Evolutionary conservation across 2,113 vertebrate genomes (phyloP), one percentile per base, ranked within the genome.

Genomic region (Chaetorhynchus papuensis): DNA sequence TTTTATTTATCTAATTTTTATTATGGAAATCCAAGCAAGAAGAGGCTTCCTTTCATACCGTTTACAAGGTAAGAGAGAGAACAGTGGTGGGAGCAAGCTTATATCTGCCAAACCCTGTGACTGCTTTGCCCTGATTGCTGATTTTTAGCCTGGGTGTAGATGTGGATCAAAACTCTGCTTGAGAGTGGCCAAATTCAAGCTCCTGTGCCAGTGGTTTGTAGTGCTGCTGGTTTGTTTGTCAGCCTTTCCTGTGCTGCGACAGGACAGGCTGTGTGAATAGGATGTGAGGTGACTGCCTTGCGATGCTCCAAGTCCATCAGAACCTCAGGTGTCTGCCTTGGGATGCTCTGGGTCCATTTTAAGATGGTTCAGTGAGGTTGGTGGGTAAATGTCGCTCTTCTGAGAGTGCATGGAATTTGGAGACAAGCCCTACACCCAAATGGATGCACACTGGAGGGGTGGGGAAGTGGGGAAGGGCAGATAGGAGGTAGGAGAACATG

Each of bases 401-500:
- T 41, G n/a, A 44, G 28, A 56, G 31, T 2, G 35, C 21, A 0
- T 21, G 54, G 15, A 22, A 8, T 13, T 9, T 30, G 86, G 49
- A 72, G 16, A 23, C 21, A 44, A 80, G 7, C 49, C 49, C 31
- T 44, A 28, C 42, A 26, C 16, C 15, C 44, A 19, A 24, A 21
- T 45, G 61, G 26, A 12, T 10, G 20, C 1, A 3, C 15, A 1
- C 18, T 9, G 0, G 35, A 21, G 57, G 56, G 50, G 26, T 60
- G 24, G 24, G n/a, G n/a, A 39, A 31, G 11, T 39, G n/a, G 53
- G 50, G 37, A 68, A 23, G 33, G 44, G 53, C 54, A 68, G 49
- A 15, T 13, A 35, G 59, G 80, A 71, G 57, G 19, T 6, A 42
- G 81, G 30, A 76, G 27, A n/a, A 31, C 23, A 2, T 10, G n/a